phyloP scores from a whole-genome alignment of 2,113 vertebrate species.

The Pungitius pungitius region DNA sequence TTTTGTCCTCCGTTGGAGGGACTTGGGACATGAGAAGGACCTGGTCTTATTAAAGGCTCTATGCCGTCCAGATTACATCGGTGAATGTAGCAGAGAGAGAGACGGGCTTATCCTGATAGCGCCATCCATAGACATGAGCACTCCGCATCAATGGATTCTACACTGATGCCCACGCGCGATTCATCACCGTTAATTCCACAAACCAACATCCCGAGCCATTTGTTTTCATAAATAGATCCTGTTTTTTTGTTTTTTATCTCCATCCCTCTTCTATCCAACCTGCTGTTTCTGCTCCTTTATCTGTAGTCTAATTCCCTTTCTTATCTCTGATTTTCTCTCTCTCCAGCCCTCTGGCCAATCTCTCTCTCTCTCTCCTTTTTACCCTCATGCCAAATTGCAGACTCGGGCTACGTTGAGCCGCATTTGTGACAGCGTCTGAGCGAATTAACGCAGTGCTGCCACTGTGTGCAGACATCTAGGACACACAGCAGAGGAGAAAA shows the following conservation, averaged over 20 bases:
- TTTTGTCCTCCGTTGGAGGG: slow-evolving; percentile 14
- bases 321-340: slow-evolving; percentile 7
- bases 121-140: slow-evolving; percentile 46
- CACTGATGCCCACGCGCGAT: slow-evolving; percentile 61
- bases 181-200: slow-evolving; percentile 68
- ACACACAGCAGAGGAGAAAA: slow-evolving; percentile 48
- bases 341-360: slow-evolving; percentile 13
- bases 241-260: slow-evolving; percentile 49
- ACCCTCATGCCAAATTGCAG: slow-evolving; percentile 53
- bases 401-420: slow-evolving; percentile 55
- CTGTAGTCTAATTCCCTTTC: slow-evolving; percentile 56
- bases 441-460: slow-evolving; percentile 62
- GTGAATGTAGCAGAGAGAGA: slow-evolving; percentile 51
- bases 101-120: slow-evolving; percentile 57
- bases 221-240: slow-evolving; percentile 63
- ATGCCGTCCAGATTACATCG: slow-evolving; percentile 59
- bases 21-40: slow-evolving; percentile 21
- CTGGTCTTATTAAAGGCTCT: slow-evolving; percentile 31
- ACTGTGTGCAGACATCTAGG: slow-evolving; percentile 71
- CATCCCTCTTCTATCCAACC: slow-evolving; percentile 28
- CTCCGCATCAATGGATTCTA: slow-evolving; percentile 50
- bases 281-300: slow-evolving; percentile 41
- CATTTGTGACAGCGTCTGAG: slow-evolving; percentile 71
- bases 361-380: background rate
- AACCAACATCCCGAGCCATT: slow-evolving; percentile 54